Evolutionary conservation across 1,140 invertebrate species (phyloP).

Genomic region (Tetragnatha versicolor): DNA sequence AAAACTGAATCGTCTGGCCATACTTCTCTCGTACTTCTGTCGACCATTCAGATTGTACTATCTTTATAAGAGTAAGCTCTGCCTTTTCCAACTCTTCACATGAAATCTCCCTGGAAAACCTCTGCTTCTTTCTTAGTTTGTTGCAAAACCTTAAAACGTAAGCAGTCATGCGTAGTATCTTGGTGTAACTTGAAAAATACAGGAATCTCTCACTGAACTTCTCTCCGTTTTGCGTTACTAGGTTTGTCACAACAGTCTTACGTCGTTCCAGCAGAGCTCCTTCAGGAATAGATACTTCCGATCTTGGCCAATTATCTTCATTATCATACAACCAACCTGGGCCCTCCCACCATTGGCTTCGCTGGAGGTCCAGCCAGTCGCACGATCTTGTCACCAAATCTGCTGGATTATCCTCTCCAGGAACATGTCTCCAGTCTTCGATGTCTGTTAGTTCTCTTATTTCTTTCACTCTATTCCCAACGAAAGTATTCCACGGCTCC

Average conservation of each 20-base stretch:
- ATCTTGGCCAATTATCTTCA: not conserved
- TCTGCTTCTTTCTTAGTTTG: not conserved
- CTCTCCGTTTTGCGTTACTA: not conserved
- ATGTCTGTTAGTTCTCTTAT: too few species aligned
- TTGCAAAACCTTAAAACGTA: conserved; percentile 12
- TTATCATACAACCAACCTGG: not conserved
- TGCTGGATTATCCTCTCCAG: not conserved
- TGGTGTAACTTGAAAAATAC: conserved; percentile 31
- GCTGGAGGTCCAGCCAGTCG: not conserved
- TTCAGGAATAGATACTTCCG: not conserved
- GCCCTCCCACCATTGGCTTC: conserved; percentile 20
- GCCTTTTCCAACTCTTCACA: conserved; percentile 17
- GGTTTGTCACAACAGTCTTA: conserved; percentile 26
- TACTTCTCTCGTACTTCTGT: conserved; percentile 12
- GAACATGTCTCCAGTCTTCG: conserved; percentile 1
- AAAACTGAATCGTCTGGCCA: not conserved
- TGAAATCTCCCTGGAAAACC: not conserved
- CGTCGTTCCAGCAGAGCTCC: not conserved
- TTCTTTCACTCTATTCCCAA: too few species aligned
- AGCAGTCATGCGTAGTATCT: not conserved
- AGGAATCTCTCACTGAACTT: conserved; percentile 6
- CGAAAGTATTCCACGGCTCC: too few species aligned
- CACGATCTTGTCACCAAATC: not conserved
- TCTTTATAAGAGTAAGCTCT: conserved; percentile 7
- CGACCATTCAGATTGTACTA: conserved; percentile 14